Conservation (phyloP, 2,113 vertebrate genomes). For the Hemiprocne comata region DNA sequence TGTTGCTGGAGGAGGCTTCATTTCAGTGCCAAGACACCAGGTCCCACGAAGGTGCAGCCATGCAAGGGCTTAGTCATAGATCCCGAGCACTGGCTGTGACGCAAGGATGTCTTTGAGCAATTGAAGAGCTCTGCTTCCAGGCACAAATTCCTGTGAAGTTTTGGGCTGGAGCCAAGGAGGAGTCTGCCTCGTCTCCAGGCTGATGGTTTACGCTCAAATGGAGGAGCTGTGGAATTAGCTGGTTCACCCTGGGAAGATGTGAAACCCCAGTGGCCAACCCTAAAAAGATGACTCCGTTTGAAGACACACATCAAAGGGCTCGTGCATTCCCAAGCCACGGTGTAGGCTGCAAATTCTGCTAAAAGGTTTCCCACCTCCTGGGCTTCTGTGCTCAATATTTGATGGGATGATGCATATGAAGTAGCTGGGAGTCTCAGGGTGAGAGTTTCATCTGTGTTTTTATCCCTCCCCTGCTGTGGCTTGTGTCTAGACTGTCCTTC, state of each 20-base stretch:
- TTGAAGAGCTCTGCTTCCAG: not conserved
- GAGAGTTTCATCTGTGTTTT: not conserved
- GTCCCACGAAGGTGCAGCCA: not conserved
- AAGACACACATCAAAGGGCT: not conserved
- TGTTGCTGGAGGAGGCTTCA: not conserved
- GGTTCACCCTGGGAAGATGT: not conserved
- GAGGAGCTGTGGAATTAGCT: not conserved
- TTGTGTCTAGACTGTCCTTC: not conserved
- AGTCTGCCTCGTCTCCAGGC: not conserved
- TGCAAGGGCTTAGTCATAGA: constrained; percentile 2
- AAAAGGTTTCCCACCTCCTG: not conserved
- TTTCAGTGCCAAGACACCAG: not conserved
- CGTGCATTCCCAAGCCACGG: not conserved
- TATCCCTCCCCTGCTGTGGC: not conserved
- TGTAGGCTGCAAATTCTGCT: not conserved
- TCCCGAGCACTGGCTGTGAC: not conserved
- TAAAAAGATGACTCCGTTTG: not conserved
- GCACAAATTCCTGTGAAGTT: not conserved
- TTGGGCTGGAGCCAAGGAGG: not conserved
- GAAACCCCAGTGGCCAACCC: not conserved
- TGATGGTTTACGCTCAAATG: not conserved
- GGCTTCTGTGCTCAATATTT: not conserved
- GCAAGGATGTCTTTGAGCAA: not conserved
- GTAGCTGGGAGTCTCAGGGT: not conserved
- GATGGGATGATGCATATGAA: not conserved